A percentile compares a stretch with the other conserved stretches of the same genome.
phyloP scores from a whole-genome alignment of 2,888 invertebrate genomes.

The Drosophila hamatofila region DNA sequence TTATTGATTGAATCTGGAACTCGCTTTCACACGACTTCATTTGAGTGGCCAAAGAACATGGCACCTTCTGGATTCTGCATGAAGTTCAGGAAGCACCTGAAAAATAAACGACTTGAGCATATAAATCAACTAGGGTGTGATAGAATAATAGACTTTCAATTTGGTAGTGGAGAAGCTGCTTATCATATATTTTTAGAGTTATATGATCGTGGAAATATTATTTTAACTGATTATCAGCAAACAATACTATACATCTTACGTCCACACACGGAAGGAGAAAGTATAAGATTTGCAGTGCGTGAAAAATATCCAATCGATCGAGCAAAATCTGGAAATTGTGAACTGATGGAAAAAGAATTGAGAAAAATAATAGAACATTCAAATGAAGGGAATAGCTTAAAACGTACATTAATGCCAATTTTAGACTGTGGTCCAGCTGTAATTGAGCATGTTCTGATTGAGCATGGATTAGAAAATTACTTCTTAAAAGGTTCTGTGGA shows the following conservation, averaged over 20 bases:
- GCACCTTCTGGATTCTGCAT: constrained; percentile 98
- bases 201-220: constrained; percentile 98
- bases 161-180: constrained; percentile 96
- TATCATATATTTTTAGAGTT: constrained; percentile 98
- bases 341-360: constrained; percentile 86
- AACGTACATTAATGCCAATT: constrained; percentile 92
- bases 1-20: constrained; percentile 97
- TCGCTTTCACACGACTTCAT: constrained; percentile 96
- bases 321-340: constrained; percentile 88
- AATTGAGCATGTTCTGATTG: constrained; percentile 93
- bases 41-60: constrained; percentile 99
- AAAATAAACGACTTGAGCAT: constrained; percentile 96
- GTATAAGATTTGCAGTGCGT: constrained; percentile 94
- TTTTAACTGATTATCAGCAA: constrained; percentile 95
- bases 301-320: constrained; percentile 95
- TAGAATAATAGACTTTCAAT: constrained; percentile 97
- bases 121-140: constrained; percentile 95
- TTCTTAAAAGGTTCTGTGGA: constrained; percentile 10
- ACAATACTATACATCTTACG: constrained; percentile 96
- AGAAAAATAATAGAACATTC: constrained; percentile 87
- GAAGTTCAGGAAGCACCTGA: constrained; percentile 99
- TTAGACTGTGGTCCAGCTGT: constrained; percentile 96
- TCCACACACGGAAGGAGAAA: constrained; percentile 96
- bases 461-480: constrained; percentile 54
- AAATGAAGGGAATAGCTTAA: constrained; percentile 91